phyloP scores from a whole-genome alignment of 2,113 vertebrate species.

The Barbus barbus region DNA sequence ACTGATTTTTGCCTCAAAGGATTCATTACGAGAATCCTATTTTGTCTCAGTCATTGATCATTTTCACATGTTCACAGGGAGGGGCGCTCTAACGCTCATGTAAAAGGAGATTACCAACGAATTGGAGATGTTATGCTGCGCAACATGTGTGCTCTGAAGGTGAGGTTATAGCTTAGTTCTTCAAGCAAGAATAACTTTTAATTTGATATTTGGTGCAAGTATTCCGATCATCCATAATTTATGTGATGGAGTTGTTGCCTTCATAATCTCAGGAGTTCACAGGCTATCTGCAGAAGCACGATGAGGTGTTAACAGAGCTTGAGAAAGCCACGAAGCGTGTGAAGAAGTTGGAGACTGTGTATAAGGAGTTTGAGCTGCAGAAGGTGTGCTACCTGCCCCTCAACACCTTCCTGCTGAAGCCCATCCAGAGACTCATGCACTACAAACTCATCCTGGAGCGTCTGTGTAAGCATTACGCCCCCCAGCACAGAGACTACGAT shows the following conservation, averaged over 20 bases:
- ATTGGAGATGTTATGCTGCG: constrained; percentile 93
- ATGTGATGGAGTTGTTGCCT: background rate
- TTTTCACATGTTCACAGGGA: constrained; percentile 78
- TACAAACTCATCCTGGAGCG: constrained; percentile 90
- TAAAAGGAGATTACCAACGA: constrained; percentile 80
- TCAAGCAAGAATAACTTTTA: background rate
- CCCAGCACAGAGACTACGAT: constrained; percentile 76
- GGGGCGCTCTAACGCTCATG: constrained; percentile 77
- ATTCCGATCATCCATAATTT: background rate
- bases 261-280: constrained; percentile 78
- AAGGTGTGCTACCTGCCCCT: constrained; percentile 96
- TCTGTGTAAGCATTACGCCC: constrained; percentile 81
- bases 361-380: constrained; percentile 94
- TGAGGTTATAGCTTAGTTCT: constrained; percentile 55
- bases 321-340: constrained; percentile 84
- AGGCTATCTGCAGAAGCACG: constrained; percentile 84
- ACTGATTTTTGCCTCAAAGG: no score
- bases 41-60: background rate
- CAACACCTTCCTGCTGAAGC: constrained; percentile 92
- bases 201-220: background rate
- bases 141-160: constrained; percentile 89
- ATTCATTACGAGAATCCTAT: background rate
- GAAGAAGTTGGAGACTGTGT: constrained; percentile 87
- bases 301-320: constrained; percentile 86
- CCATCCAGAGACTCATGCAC: constrained; percentile 91